phyloP scores from a whole-genome alignment of 2,888 invertebrate species.

The Halictus ligatus region DNA sequence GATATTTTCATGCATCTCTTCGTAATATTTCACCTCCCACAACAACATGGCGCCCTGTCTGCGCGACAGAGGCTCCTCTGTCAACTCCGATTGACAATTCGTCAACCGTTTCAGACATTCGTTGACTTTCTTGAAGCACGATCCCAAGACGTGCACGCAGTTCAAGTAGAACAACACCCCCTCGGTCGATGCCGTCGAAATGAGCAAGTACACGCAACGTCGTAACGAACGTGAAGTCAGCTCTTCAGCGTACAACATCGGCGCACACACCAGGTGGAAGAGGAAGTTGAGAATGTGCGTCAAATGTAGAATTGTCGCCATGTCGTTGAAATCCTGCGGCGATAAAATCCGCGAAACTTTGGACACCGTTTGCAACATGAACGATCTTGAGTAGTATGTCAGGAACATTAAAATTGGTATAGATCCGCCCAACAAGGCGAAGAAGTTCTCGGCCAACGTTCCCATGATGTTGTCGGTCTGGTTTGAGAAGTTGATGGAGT shows the following conservation, averaged over 20 bases:
- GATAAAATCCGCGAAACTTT: neutral
- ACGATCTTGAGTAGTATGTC: neutral
- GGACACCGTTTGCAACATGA: neutral
- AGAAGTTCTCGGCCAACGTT: neutral
- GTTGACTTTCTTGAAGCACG: neutral
- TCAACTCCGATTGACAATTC: neutral
- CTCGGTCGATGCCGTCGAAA: rapidly evolving
- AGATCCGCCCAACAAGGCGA: neutral
- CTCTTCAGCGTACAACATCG: too few relatives aligned
- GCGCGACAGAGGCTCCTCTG: neutral
- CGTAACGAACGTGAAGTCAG: too few relatives aligned
- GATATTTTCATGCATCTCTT: neutral
- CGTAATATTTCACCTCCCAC: neutral
- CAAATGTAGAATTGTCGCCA: neutral
- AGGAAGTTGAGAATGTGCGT: neutral
- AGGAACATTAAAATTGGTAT: neutral
- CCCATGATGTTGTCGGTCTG: rapidly evolving
- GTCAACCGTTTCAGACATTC: neutral
- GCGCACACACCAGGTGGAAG: rapidly evolving
- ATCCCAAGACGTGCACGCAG: neutral
- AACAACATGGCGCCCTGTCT: neutral
- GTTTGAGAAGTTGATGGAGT: neutral
- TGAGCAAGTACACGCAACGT: too few relatives aligned
- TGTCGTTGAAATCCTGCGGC: neutral
- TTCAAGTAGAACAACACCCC: neutral